Conservation (phyloP, 2,888 invertebrate species). For the Orthonevra nobilis region DNA sequence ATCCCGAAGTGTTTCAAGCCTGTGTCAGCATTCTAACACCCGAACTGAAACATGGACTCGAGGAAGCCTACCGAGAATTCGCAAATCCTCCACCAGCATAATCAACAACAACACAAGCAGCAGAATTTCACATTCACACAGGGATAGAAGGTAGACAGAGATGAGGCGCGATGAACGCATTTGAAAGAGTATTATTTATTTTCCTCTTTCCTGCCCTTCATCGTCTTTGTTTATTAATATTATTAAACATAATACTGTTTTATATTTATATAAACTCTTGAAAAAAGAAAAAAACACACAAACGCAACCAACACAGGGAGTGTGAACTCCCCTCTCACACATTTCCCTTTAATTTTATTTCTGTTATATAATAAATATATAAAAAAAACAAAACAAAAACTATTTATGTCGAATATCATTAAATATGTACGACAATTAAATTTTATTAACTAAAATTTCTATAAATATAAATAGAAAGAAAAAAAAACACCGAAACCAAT, state of each 20-base stretch:
- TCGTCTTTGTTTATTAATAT: conserved; percentile 36
- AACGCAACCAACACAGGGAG: conserved; percentile 10
- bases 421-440: conserved; percentile 8
- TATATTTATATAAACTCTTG: conserved; percentile 46
- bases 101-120: conserved; percentile 51
- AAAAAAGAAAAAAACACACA: conserved; percentile 15
- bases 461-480: no score
- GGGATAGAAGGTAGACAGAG: conserved; percentile 11
- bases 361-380: conserved; percentile 41
- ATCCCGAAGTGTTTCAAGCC: conserved; percentile 89
- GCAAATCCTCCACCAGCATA: conserved; percentile 73
- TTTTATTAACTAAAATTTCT: conserved; percentile 19
- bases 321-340: conserved; percentile 18
- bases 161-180: conserved; percentile 9
- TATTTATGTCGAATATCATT: conserved; percentile 20
- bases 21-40: conserved; percentile 88
- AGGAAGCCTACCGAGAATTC: conserved; percentile 83
- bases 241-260: conserved; percentile 41
- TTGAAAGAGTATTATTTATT: not conserved
- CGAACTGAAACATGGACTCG: conserved; percentile 92
- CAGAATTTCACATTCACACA: conserved; percentile 50
- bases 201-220: conserved; percentile 26
- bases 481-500: conserved; percentile 20
- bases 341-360: conserved; percentile 18
- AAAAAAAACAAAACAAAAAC: no score